A percentile compares a stretch with the other conserved stretches of the same genome.
Evolutionary conservation across 2,888 invertebrate genomes (phyloP).

Genomic region (Willowsia nigromaculata): DNA sequence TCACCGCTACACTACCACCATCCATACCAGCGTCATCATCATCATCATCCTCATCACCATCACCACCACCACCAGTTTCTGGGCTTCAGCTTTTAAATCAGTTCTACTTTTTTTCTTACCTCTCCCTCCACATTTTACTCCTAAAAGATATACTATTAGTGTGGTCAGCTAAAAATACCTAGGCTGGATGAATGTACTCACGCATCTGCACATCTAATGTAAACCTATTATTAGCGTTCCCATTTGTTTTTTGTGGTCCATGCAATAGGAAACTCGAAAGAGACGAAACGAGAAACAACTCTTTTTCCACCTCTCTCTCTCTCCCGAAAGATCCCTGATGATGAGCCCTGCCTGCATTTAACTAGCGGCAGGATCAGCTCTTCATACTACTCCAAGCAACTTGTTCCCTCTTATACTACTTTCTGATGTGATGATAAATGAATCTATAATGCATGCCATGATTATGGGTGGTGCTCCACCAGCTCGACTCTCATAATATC

Average conservation of each 20-base stretch:
- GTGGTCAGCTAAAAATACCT: no score
- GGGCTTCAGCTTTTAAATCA: neutral
- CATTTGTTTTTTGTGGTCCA: no score
- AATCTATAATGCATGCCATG: conserved; percentile 62
- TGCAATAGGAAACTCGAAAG: no score
- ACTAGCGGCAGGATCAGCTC: no score
- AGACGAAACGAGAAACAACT: no score
- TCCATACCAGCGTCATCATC: neutral
- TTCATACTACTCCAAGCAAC: neutral
- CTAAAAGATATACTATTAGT: no score
- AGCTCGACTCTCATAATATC: neutral
- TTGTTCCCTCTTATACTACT: neutral
- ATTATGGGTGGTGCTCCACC: conserved; percentile 40
- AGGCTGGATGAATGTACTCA: no score
- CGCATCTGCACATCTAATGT: no score
- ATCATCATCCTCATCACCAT: neutral
- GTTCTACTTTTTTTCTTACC: neutral
- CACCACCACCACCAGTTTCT: neutral
- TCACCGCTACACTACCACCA: neutral
- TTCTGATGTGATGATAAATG: conserved; percentile 42
- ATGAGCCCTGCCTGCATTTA: neutral
- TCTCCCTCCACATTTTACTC: neutral
- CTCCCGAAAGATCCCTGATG: no score
- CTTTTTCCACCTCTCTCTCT: neutral
- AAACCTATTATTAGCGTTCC: no score